Evolutionary conservation across 2,113 vertebrate species (phyloP), one percentile per base, ranked within the genome.

Genomic region (Epinephelus fuscoguttatus): DNA sequence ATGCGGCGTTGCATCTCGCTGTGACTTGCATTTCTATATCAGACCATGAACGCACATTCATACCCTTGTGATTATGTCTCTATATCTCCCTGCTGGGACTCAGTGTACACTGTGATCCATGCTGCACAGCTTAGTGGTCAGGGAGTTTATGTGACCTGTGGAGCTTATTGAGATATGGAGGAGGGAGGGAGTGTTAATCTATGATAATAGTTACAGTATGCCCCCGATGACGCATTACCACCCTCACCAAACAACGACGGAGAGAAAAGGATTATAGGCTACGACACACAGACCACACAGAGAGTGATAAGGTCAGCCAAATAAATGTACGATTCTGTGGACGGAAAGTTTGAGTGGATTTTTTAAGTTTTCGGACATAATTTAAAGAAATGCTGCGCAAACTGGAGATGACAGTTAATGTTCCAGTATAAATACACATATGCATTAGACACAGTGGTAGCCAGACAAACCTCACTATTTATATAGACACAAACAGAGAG

Each of bases 191-290:
- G 88, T 89, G 89, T 88, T 88, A 89, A 89, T 92, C 86, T 91
- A 78, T 59, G 84, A 92, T 91, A 93, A 93, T 80, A 89, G 84
- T 77, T 85, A 64, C 74, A 85, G 82, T 82, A 82, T 81, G 79
- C 75, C 81, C 80, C 70, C 47, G 0, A 79, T 91, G 92, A 80
- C 8, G 72, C 85, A 90, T 88, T 86, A 76, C 78, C 37, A 66
- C 78, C 52, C 84, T 75, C 70, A 56, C 66, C 6, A 67, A 90
- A 92, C 84, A 90, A 84, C 30, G 15, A 27, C 30, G 27, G 42
- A 89, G 72, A 84, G 62, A 79, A 76, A 61, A 37, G 75, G 70
- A 86, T 84, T 81, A 84, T 3, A 42, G 62, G 57, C 37, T 77
- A 50, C 30, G 69, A 72, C 69, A 72, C 69, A 45, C 12, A 30